phyloP scores from a whole-genome alignment of 2,113 vertebrate genomes.

The Cichladusa arquata region DNA sequence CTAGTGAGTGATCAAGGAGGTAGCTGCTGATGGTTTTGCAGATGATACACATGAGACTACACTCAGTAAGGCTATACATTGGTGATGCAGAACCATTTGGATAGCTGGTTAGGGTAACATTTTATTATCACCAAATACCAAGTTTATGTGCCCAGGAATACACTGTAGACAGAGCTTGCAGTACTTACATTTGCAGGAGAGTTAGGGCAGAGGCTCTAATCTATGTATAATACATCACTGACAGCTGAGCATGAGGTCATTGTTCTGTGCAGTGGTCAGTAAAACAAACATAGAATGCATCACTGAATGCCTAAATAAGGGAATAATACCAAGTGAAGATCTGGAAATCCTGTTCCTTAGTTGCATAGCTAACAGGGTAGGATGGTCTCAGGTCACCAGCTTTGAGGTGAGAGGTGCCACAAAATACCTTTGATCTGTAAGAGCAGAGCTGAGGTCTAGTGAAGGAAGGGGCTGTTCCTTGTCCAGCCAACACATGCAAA shows the following conservation, averaged over 20 bases:
- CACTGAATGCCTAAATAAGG: background rate
- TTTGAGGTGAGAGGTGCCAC: background rate
- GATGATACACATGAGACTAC: background rate
- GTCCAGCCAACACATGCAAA: background rate
- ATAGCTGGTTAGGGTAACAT: background rate
- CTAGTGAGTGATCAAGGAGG: background rate
- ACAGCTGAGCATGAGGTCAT: background rate
- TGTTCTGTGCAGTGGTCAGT: rapidly evolving
- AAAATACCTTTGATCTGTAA: background rate
- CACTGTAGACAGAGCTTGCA: background rate
- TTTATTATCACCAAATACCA: background rate
- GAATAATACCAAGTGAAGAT: background rate
- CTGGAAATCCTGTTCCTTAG: background rate
- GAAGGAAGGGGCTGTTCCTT: background rate
- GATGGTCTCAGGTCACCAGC: background rate
- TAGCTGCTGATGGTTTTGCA: background rate
- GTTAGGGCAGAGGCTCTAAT: background rate
- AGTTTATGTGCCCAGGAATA: background rate
- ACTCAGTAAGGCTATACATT: background rate
- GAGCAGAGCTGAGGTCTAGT: background rate
- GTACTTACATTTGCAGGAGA: background rate
- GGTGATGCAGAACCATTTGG: background rate
- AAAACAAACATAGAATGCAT: background rate
- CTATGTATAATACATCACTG: rapidly evolving
- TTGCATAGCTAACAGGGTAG: background rate